Conservation (phyloP, 2,113 vertebrate genomes). For the Sorex fumeus region DNA sequence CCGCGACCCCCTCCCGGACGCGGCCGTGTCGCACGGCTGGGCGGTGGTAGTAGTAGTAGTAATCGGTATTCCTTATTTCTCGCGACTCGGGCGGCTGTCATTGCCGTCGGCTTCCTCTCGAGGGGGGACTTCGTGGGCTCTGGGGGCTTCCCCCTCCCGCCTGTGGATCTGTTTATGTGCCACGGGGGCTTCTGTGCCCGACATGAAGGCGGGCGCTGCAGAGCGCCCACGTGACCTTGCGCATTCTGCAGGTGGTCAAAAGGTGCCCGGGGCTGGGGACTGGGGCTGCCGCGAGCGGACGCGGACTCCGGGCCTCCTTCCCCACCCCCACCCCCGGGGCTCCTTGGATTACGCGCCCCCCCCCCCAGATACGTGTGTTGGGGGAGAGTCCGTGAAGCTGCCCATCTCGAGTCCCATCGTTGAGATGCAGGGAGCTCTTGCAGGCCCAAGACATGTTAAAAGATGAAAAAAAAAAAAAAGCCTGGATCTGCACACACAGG, state of each 20-base stretch:
- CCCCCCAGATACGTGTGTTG: no score
- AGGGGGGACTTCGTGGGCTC: conserved; percentile 63
- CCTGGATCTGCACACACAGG: background rate
- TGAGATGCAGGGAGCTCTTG: conserved; percentile 60
- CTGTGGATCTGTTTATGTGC: conserved; percentile 87
- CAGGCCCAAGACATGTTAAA: conserved; percentile 63
- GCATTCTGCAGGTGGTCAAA: conserved; percentile 96
- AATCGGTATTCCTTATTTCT: conserved; percentile 74
- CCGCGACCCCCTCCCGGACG: background rate
- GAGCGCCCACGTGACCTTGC: conserved; percentile 91
- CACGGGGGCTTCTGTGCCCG: conserved; percentile 87
- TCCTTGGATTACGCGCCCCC: conserved; percentile 3
- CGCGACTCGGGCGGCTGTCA: conserved; percentile 53
- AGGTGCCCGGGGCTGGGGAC: conserved; percentile 86
- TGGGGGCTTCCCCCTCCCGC: background rate
- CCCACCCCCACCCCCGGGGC: background rate
- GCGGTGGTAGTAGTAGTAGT: conserved; percentile 74
- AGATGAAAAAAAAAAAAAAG: background rate
- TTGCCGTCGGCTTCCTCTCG: conserved; percentile 20
- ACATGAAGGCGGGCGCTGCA: conserved; percentile 90
- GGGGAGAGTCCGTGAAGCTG: background rate
- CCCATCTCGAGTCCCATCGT: conserved; percentile 1
- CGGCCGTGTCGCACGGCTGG: conserved; percentile 54
- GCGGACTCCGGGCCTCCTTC: background rate
- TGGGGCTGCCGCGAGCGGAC: conserved; percentile 60